A percentile compares a stretch with the other conserved stretches of the same genome.
Conservation (phyloP, 2,113 vertebrate genomes). For the Triplophysa dalaica region DNA sequence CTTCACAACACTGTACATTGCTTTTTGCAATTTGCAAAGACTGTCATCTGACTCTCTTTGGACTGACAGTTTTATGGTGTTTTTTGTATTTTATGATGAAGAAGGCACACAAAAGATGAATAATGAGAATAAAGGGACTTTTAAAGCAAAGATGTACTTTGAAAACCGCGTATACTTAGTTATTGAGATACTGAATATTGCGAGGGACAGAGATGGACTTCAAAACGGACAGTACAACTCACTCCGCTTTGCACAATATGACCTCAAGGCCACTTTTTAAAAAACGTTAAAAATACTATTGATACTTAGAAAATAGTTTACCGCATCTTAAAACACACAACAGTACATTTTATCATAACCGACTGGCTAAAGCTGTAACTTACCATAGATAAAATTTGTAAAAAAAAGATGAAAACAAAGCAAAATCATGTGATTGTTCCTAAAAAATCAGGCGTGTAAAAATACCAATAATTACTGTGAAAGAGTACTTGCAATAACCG, state of each 20-base stretch:
- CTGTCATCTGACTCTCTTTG: conserved; percentile 40
- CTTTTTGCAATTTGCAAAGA: conserved; percentile 14
- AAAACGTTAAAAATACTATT: conserved; percentile 29
- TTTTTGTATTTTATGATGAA: background rate
- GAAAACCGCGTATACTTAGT: too few relatives aligned
- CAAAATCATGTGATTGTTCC: conserved; percentile 18
- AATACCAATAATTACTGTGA: conserved; percentile 28
- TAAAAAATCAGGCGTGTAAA: background rate
- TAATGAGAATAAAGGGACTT: background rate
- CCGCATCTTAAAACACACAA: background rate
- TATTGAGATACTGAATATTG: conserved; percentile 1
- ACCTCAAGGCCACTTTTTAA: background rate
- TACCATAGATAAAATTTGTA: conserved; percentile 37
- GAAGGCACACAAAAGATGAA: background rate
- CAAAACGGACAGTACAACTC: background rate
- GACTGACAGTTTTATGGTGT: conserved; percentile 21
- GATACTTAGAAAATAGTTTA: background rate
- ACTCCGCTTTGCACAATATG: background rate
- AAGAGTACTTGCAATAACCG: conserved; percentile 48
- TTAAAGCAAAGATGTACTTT: too few relatives aligned
- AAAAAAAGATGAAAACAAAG: conserved; percentile 37
- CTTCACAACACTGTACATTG: conserved; percentile 43
- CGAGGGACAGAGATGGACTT: background rate
- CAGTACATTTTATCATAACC: conserved; percentile 3
- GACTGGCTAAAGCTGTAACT: conserved; percentile 49